Evolutionary conservation across 2,113 vertebrate species (phyloP).

Genomic region (Oreochromis tanganicae): DNA sequence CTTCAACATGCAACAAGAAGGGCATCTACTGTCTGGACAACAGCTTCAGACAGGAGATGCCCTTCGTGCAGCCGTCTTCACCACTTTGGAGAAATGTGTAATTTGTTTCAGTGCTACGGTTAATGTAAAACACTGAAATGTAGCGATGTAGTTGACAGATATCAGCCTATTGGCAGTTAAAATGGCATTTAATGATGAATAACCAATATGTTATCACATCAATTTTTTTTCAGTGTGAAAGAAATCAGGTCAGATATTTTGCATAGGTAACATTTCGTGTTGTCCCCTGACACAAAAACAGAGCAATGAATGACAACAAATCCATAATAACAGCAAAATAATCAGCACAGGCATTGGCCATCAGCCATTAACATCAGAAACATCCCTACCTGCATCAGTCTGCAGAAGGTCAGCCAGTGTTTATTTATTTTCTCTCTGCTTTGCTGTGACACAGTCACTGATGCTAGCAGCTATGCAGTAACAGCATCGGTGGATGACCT

Average conservation of each 20-base stretch:
- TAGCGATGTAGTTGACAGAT: background rate
- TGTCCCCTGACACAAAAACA: background rate
- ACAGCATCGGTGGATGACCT: background rate
- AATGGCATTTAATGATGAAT: rapidly evolving
- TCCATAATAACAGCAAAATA: background rate
- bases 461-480: background rate
- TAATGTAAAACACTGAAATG: background rate
- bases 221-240: background rate
- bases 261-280: background rate
- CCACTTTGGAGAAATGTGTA: background rate
- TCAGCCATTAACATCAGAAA: background rate
- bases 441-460: background rate
- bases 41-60: background rate
- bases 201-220: no score
- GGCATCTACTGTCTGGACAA: background rate
- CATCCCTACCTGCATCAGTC: background rate
- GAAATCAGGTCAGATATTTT: background rate
- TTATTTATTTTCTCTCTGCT: background rate
- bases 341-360: background rate
- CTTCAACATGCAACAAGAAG: background rate
- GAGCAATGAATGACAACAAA: background rate
- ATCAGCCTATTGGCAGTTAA: background rate
- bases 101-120: background rate
- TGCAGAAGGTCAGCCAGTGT: background rate
- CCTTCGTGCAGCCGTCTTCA: background rate